Base-by-base conservation (phyloP, 1,140 invertebrate species). In the Drosophila navojoa region DNA sequence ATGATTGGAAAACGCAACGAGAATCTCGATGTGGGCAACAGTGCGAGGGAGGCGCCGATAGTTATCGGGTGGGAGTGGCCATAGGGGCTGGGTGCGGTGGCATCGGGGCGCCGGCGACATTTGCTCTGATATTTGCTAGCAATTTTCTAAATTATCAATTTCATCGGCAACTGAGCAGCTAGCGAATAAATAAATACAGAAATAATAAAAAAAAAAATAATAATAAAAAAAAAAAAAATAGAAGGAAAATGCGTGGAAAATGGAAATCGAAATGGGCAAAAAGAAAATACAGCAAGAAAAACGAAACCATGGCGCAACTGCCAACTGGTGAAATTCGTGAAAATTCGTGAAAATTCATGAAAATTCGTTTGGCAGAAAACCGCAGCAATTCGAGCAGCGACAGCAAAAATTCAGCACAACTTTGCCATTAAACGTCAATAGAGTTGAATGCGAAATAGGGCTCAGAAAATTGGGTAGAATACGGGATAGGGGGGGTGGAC, bases 101-200 rank as follows among this genome's bases (percentile, higher is more conserved):
- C 32, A 22, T 11, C n/a, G 13, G 38, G 44, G 38, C 32, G 13
- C 19, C 6, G 19, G 42, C 57, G 40, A 53, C 40, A 55, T 66
- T 71, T 76, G 63, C 38, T 74, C 64, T 70, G 75, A 69, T 71
- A 87, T 87, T 85, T 77, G 72, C 76, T 71, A 67, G 77, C 73
- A 84, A 80, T 81, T 86, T 86, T 79, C 81, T 87, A 86, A 87
- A 86, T 86, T 86, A 86, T 87, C 79, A 86, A 86, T 86, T 86
- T 86, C 79, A 81, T 38, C 66, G 59, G 66, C 66, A 69, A 62
- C 54, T 76, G 52, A 77, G 47, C 49, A 77, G 50, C 67, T 40
- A 53, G 67, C 66, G 64, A 69, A 74, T 74, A 74, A 69, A 74
- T 76, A 76, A 76, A 79, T 77, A 80, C 63, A 73, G 63, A 66